Evolutionary conservation across 2,888 invertebrate genomes (phyloP).

Genomic region (Harpalus rubripes): DNA sequence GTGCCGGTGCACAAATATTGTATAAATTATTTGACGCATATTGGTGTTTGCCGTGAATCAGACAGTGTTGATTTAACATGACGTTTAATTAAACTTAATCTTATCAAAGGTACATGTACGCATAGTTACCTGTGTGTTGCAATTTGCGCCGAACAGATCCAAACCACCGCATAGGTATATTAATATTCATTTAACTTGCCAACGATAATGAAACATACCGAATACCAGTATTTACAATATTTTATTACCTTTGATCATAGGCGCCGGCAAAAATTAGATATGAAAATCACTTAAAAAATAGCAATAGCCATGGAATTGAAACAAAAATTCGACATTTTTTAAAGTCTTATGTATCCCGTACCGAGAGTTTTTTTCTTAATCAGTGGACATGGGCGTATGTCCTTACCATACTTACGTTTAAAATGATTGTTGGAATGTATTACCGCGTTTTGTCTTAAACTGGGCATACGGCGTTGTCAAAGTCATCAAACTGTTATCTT

Average conservation of each 20-base stretch:
- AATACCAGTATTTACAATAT: not conserved
- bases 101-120: slow-evolving; percentile 7
- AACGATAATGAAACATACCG: not conserved
- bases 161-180: not conserved
- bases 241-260: not conserved
- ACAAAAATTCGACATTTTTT: too few species aligned
- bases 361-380: too few species aligned
- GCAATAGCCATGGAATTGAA: too few species aligned
- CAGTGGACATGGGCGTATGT: too few species aligned
- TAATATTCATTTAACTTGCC: slow-evolving; percentile 7
- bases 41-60: slow-evolving; percentile 10
- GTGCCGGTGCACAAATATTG: not conserved
- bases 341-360: too few species aligned
- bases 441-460: too few species aligned
- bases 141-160: not conserved
- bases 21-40: slow-evolving; percentile 6
- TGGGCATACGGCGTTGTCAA: too few species aligned
- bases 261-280: too few species aligned
- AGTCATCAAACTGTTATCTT: too few species aligned
- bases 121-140: slow-evolving; percentile 13
- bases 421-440: too few species aligned
- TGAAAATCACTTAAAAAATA: too few species aligned
- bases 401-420: too few species aligned
- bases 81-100: slow-evolving; percentile 26
- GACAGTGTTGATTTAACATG: slow-evolving; percentile 32